These are phyloP conservation scores for Dendrolimus pini DNA, from an alignment of 2,888 invertebrate species.

Conservation along the genomic window DNA sequence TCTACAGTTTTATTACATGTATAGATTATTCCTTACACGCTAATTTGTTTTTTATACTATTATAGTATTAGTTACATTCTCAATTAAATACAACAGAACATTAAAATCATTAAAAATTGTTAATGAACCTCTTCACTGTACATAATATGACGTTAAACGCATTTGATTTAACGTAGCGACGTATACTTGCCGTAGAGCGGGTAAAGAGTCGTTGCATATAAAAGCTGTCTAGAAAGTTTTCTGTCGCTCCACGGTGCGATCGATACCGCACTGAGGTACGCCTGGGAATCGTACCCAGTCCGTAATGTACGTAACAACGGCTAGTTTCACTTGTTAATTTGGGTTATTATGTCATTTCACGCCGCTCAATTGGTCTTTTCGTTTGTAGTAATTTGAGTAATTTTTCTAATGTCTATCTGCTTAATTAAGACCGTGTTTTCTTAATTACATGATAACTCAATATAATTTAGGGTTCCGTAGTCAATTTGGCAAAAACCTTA, in stretches of 20 bases:
- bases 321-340: slow-evolving; percentile 59
- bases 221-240: slow-evolving; percentile 78
- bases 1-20: too few species aligned
- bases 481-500: too few species aligned
- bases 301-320: slow-evolving; percentile 59
- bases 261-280: slow-evolving; percentile 61
- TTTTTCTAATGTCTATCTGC: slow-evolving; percentile 3
- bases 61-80: too few species aligned
- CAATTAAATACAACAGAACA: too few species aligned
- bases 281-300: slow-evolving; percentile 51
- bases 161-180: slow-evolving; percentile 36
- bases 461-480: too few species aligned
- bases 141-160: slow-evolving; percentile 6
- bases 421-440: too few species aligned
- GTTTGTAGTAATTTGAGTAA: slow-evolving; percentile 8
- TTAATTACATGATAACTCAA: too few species aligned
- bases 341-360: slow-evolving; percentile 68
- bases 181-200: slow-evolving; percentile 43
- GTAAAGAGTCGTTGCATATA: slow-evolving; percentile 74
- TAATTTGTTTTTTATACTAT: too few species aligned
- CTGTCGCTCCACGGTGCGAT: slow-evolving; percentile 65
- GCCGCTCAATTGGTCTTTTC: slow-evolving; percentile 19
- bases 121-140: neutral
- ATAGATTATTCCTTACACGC: too few species aligned
- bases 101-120: neutral